Evolutionary conservation across 2,888 invertebrate species (phyloP).

Genomic region (Phyllotreta striolata): DNA sequence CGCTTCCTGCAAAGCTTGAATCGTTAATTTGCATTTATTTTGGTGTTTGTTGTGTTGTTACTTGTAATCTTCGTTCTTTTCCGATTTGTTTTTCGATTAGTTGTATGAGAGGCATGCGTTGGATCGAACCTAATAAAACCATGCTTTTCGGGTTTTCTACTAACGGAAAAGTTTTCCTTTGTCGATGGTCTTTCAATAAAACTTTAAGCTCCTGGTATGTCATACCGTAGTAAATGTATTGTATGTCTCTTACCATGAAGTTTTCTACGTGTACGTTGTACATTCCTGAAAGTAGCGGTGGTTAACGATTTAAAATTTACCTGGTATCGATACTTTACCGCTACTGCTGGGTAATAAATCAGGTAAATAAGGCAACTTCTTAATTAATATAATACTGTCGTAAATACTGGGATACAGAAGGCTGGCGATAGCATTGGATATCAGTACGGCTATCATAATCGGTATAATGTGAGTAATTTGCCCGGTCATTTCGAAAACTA

Average conservation of each 20-base stretch:
- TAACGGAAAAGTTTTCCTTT: conserved; percentile 87
- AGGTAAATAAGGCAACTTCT: conserved; percentile 95
- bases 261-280: conserved; percentile 97
- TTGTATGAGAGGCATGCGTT: conserved; percentile 86
- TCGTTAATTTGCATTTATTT: background rate
- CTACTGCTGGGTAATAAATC: conserved; percentile 91
- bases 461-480: conserved; percentile 97
- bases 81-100: conserved; percentile 89
- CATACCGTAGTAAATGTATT: conserved; percentile 90
- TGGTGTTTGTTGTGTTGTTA: conserved; percentile 6
- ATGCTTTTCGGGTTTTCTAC: conserved; percentile 90
- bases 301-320: too few relatives aligned
- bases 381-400: conserved; percentile 97
- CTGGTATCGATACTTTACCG: conserved; percentile 57
- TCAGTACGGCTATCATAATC: conserved; percentile 94
- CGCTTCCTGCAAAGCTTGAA: conserved; percentile 59
- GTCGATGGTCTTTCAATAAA: conserved; percentile 75
- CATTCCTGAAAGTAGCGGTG: conserved; percentile 70
- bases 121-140: conserved; percentile 95
- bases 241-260: conserved; percentile 94
- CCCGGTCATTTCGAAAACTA: conserved; percentile 98
- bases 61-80: conserved; percentile 77
- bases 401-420: conserved; percentile 96
- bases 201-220: conserved; percentile 89
- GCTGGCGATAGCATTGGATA: conserved; percentile 94